Base-by-base conservation (phyloP, 2,888 invertebrate genomes). In the Leucania comma region DNA sequence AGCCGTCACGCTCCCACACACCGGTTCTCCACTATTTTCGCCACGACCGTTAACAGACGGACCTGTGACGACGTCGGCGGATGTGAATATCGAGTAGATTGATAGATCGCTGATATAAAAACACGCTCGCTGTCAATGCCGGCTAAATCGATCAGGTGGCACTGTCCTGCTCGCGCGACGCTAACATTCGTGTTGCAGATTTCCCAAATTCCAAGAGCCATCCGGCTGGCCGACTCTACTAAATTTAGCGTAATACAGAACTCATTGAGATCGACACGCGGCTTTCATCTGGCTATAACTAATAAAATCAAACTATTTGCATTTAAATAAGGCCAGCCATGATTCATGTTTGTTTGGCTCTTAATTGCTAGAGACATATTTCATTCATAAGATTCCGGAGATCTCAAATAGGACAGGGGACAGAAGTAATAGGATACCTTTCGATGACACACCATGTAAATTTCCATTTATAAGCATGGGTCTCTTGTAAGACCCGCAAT, bases 1-100 rank as follows among this genome's bases (percentile, higher is more conserved):
- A 83, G 79, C 89, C 87, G 88, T 93, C 93, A 89, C 94, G 88
- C 92, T 93, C 94, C 80, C 92, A 90, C 93, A 88, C 88, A 77
- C 78, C 67, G 83, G 77, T 58, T 57, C 51, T 70, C 70, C 78
- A 82, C 81, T 82, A 86, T 84, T 78, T 80, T 81, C 79, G 85
- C 82, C 80, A 74, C 80, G 78, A 81, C 80, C 78, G 73, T 77
- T 64, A 76, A 82, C 76, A 67, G 82, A 84, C 80, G 70, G 79
- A 78, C 84, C 69, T 62, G 78, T 73, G 83, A 75, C 79, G 77
- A 82, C 67, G 74, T 68, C 74, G 75, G 75, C 72, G 80, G 78
- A 80, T 83, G 73, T 78, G 80, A 78, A 79, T 78, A 81, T 82
- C 72, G 80, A 86, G 81, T 75, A 81, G 72, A 82, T 83, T 84